These are phyloP conservation scores for Pterostichus niger DNA, from an alignment of 2,888 invertebrate species.

Conservation along the genomic window DNA sequence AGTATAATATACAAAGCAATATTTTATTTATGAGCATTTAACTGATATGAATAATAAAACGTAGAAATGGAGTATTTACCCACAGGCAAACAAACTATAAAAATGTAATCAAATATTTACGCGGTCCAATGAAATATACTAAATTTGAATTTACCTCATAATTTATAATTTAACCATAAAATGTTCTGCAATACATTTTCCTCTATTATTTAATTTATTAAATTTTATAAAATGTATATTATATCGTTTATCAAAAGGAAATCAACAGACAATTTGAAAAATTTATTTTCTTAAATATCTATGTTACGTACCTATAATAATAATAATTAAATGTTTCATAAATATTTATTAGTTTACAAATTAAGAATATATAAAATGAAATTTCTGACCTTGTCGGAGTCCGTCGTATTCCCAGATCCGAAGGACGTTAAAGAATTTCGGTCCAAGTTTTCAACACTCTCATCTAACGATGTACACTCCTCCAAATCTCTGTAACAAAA, in stretches of 20 bases:
- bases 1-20: conserved; percentile 53
- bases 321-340: background rate
- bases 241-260: too few relatives aligned
- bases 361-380: conserved; percentile 6
- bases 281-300: too few relatives aligned
- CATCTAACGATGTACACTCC: conserved; percentile 89
- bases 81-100: background rate
- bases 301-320: too few relatives aligned
- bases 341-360: background rate
- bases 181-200: too few relatives aligned
- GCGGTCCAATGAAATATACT: background rate
- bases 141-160: too few relatives aligned
- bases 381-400: conserved; percentile 92
- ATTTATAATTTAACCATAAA: too few relatives aligned
- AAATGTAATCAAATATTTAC: background rate
- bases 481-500: conserved; percentile 88
- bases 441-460: conserved; percentile 92
- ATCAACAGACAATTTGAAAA: too few relatives aligned
- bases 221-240: too few relatives aligned
- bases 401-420: conserved; percentile 95
- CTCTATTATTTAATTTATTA: too few relatives aligned
- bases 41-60: conserved; percentile 11
- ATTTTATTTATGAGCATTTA: conserved; percentile 20
- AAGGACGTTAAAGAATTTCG: conserved; percentile 94
- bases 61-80: background rate